Evolutionary conservation across 2,888 invertebrate species (phyloP).

Genomic region (Hybos culiciformis): DNA sequence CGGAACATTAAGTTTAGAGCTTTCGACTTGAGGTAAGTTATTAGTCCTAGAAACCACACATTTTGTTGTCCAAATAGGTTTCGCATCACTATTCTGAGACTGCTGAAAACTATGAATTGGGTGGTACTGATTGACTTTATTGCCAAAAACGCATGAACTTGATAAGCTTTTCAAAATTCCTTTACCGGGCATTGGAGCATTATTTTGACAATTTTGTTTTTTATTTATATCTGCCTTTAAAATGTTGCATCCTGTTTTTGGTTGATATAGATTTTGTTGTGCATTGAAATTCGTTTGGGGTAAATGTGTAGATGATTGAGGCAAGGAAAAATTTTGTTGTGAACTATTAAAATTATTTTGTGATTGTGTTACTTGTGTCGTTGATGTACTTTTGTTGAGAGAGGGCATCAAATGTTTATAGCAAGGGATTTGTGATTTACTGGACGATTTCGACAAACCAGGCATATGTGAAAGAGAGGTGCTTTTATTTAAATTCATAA

Average conservation of each 20-base stretch:
- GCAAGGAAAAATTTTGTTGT: not conserved
- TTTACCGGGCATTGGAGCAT: slow-evolving; percentile 11
- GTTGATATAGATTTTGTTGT: not conserved
- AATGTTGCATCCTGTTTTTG: slow-evolving; percentile 2
- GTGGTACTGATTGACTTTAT: slow-evolving; percentile 15
- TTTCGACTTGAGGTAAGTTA: too few species aligned
- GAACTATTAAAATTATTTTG: too few species aligned
- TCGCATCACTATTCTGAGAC: too few species aligned
- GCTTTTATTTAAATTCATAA: slow-evolving; percentile 27
- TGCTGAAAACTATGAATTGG: too few species aligned
- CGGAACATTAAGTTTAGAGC: too few species aligned
- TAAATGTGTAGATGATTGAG: not conserved
- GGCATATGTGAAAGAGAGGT: slow-evolving; percentile 32
- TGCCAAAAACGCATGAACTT: slow-evolving; percentile 30
- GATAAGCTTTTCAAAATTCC: slow-evolving; percentile 32
- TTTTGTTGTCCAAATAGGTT: not conserved
- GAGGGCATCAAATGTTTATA: slow-evolving; percentile 29
- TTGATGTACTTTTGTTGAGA: slow-evolving; percentile 33
- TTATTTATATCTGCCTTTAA: not conserved
- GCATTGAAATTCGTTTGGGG: not conserved
- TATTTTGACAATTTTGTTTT: slow-evolving; percentile 12
- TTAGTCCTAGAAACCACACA: too few species aligned
- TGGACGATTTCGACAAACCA: slow-evolving; percentile 21
- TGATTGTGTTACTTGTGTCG: slow-evolving; percentile 11
- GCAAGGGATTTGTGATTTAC: slow-evolving; percentile 33